These are phyloP conservation scores for Geodia barretti DNA, from an alignment of 37 sponge, comb jelly and placozoan species.

Conservation along the genomic window DNA sequence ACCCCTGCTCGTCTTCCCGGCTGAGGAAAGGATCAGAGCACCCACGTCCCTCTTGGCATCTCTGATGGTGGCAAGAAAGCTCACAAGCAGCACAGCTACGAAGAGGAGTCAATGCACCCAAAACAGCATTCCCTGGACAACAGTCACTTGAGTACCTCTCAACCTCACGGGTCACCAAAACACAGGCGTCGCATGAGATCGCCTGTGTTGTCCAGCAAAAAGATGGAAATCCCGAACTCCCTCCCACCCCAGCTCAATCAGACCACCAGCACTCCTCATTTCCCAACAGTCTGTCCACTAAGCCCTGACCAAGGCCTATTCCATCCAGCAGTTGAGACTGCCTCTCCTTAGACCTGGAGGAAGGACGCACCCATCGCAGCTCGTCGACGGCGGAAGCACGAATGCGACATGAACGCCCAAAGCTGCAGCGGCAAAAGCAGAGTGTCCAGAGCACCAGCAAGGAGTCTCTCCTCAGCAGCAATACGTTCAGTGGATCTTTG, in stretches of 20 bases:
- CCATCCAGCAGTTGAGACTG: slow-evolving; percentile 35
- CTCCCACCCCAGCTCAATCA: slow-evolving; percentile 42
- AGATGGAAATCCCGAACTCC: slow-evolving; percentile 12
- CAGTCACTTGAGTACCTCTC: neutral
- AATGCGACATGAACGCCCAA: neutral
- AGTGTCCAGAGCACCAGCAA: neutral
- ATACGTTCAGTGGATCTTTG: neutral
- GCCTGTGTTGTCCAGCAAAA: slow-evolving; percentile 5
- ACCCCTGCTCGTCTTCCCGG: too few species aligned
- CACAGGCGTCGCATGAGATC: slow-evolving; percentile 25
- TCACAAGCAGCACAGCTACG: slow-evolving; percentile 21
- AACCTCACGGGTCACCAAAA: slow-evolving; percentile 23
- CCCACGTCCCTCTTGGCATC: too few species aligned
- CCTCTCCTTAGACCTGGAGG: neutral
- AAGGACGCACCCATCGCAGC: neutral
- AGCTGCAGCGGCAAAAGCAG: neutral
- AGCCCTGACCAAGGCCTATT: slow-evolving; percentile 24
- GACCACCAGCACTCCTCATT: slow-evolving; percentile 25
- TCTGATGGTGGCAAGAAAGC: slow-evolving; percentile 12
- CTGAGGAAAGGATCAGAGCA: slow-evolving; percentile 16
- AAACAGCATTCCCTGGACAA: slow-evolving; percentile 48
- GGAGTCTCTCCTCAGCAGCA: neutral
- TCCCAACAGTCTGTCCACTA: too few species aligned
- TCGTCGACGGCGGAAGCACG: neutral
- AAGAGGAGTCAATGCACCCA: slow-evolving; percentile 8